Percentiles rank a stretch among this genome's conserved stretches.
These are phyloP conservation scores for Scytalopus superciliaris DNA, from an alignment of 2,113 vertebrate species.

Conservation along the genomic window DNA sequence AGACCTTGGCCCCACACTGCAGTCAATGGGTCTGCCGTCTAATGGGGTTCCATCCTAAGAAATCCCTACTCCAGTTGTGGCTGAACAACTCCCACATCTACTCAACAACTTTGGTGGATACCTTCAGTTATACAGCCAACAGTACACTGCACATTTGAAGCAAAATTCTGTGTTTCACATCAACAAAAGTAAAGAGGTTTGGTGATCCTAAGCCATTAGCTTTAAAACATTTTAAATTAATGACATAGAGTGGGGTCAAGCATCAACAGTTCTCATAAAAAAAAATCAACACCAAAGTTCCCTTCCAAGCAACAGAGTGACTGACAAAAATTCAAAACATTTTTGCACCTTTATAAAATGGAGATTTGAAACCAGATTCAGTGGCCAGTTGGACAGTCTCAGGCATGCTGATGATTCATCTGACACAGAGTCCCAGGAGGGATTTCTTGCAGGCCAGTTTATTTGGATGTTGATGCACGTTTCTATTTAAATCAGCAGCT, in stretches of 20 bases:
- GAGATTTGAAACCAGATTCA: not conserved
- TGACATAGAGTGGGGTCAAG: not conserved
- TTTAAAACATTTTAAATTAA: not conserved
- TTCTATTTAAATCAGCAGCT: conserved; percentile 67
- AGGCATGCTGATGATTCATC: conserved; percentile 30
- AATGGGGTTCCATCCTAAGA: not conserved
- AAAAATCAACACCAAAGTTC: not conserved
- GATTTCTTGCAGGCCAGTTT: conserved; percentile 16
- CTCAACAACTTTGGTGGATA: not conserved
- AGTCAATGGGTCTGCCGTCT: not conserved
- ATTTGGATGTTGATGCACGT: conserved; percentile 55
- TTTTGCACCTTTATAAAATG: not conserved
- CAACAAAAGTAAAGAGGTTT: not conserved
- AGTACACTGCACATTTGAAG: not conserved
- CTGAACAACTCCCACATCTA: not conserved
- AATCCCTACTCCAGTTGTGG: not conserved
- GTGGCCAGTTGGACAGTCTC: conserved; percentile 26
- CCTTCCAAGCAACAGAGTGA: not conserved
- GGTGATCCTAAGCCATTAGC: not conserved
- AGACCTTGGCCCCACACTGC: not conserved
- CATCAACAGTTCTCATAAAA: not conserved
- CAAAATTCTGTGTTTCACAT: not conserved
- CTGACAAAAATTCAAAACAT: not conserved
- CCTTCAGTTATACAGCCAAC: not conserved
- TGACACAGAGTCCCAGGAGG: conserved; percentile 30